Base-by-base conservation (phyloP, 2,797 vertebrate genomes). In the Mareca strepera region DNA sequence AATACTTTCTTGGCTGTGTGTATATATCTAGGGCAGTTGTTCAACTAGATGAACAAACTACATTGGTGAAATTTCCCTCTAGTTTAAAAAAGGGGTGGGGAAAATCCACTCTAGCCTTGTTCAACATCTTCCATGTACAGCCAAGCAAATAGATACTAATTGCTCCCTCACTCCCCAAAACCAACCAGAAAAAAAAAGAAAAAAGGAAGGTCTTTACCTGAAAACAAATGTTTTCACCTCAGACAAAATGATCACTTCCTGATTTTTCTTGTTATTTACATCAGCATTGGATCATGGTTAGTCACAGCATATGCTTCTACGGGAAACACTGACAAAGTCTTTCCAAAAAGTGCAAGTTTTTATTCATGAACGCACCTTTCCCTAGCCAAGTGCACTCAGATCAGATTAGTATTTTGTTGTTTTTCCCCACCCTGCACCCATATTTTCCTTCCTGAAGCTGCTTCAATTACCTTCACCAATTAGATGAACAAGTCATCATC, bases 51-150 rank as follows among this genome's bases (percentile, higher is more conserved):
- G 20, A 70, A 53, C 12, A 64, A 73, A 35, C 14, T n/a, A 26
- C 22, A 37, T 2, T 2, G 29, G 17, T 37, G 33, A 75, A 82
- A 5, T 25, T 31, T 52, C 20, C 18, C 14, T 69, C 23, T 8
- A 48, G 2, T 15, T 17, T 33, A 9, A 35, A 70, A 69, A 12
- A 92, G 20, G 14, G 4, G 69, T 29, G 23, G 21, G 28, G 28
- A 85, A 85, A 91, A 87, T 72, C 35, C 20, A 60, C 56, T 78
- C 35, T 31, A 67, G 7, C 6, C 8, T 59, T 59, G 3, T 69
- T 93, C 50, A 64, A 11, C 0, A 44, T 58, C 53, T 76, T 13
- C 20, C 1, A 1, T 0, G 1, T 21, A 55, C 8, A 82, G 11
- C 9, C 18, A 63, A 73, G 15, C 46, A 74, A 77, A 73, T 15